Base-by-base conservation (phyloP, 2,888 invertebrate species). In the Agrilus biguttatus region DNA sequence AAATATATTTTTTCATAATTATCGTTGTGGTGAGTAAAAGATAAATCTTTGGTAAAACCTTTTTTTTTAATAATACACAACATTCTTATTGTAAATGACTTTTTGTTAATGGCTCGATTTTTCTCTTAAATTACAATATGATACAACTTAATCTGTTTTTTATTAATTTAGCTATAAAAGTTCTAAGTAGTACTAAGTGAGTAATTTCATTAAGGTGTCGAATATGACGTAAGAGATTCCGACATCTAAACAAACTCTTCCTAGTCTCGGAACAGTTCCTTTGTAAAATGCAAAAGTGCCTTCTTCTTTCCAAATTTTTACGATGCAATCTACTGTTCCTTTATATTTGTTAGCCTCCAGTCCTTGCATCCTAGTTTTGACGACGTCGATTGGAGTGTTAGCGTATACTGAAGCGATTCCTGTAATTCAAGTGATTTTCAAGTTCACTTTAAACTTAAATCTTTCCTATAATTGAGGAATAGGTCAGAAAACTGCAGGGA, bases 321-420 rank as follows among this genome's bases (percentile, higher is more conserved):
- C 57, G 50, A 86, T 83, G 67, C 98, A 99, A 63, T 98, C 95
- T 56, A 82, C 67, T 0, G 96, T 97, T 63, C 74, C 87, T 68
- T 88, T 95, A 70, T 99, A 98, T 63, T 93, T 95, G 12, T 81
- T 63, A 0, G 97, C 95, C 62, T 98, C 96, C 38, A 97, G 71
- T n/a, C 97, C 96, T 69, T 98, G 97, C 97, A 99, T 96, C 51
- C 98, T 74, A 2, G 98, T 98, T 71, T 99, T 99, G 14, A 99
- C 85, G 12, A 98, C 98, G 68, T 99, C 98, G 50, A 99, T 77
- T 0, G 98, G 98, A 1, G 97, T 98, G 67, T 99, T 99, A 35
- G 97, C 97, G 68, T 92, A 95, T 1, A 98, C 97, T 12, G 93
- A 95, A 3, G 87, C 87, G 23, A 96, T 96, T 47, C 65, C 62